Percentiles rank a stretch among this genome's conserved stretches.
phyloP scores from a whole-genome alignment of 2,888 invertebrate genomes.

The Caenorhabditis doughertyi region DNA sequence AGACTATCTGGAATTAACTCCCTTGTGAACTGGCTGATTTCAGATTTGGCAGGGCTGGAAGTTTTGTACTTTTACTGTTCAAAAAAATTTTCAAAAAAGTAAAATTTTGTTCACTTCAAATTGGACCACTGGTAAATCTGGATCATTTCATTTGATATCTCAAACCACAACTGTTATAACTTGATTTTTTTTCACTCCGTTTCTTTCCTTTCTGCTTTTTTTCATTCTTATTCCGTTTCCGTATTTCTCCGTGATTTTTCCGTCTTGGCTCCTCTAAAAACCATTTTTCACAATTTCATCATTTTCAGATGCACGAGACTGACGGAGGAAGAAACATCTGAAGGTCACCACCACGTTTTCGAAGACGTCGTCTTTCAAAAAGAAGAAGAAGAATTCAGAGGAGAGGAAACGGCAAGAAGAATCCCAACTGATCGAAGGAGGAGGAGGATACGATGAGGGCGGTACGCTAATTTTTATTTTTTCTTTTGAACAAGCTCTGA shows the following conservation, averaged over 20 bases:
- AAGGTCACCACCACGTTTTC: background rate
- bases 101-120: too few species aligned
- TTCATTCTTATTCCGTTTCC: background rate
- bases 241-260: background rate
- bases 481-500: background rate
- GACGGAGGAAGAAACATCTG: conserved; percentile 15
- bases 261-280: background rate
- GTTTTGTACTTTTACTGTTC: too few species aligned
- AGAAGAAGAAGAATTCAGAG: conserved; percentile 19
- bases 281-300: background rate
- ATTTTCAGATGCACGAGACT: conserved; percentile 49
- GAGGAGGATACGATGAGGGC: conserved; percentile 42
- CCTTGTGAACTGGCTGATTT: too few species aligned
- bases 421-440: conserved; percentile 10
- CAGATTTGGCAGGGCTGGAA: too few species aligned
- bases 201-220: too few species aligned
- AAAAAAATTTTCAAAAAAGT: too few species aligned
- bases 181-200: too few species aligned
- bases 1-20: too few species aligned
- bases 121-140: too few species aligned
- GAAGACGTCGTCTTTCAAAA: conserved; percentile 33
- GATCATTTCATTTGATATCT: too few species aligned
- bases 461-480: conserved; percentile 30
- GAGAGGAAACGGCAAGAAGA: background rate
- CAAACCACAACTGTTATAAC: too few species aligned